Evolutionary conservation across 2,888 invertebrate species (phyloP), one percentile per base, ranked within the genome.

Genomic region (Achlya flavicornis): DNA sequence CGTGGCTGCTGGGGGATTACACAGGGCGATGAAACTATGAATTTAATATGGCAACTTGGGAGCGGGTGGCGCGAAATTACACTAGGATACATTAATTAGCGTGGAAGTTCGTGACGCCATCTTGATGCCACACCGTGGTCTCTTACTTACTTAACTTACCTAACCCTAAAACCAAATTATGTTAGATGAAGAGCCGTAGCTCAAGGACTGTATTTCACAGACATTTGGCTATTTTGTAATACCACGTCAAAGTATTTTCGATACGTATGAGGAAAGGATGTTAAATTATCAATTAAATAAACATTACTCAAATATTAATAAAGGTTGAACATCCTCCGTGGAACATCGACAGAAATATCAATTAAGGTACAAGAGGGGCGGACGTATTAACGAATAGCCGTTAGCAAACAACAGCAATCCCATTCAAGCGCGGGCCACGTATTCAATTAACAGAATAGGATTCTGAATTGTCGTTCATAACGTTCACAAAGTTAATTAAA

Each of bases 381-480:
- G 68, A 72, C 75, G 71, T 69, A 74, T 78, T 77, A 85, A 79
- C 77, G 79, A 80, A 81, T 75, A 78, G 79, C 77, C 73, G 66
- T 71, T 78, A 74, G 79, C 80, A 86, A 85, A 87, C 84, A 86
- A 84, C 74, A 69, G 69, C 71, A 74, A 69, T 71, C 71, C 78
- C 78, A 77, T 80, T 78, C 78, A 75, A 72, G 73, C 71, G 67
- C 76, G 78, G 75, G 77, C 84, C 85, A 85, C 86, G 85, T 83
- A 86, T 88, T 87, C 88, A 89, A 90, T 92, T 90, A 91, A 86
- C 88, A 78, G 78, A 86, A 89, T 86, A 87, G 83, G 84, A 85
- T 85, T 86, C 85, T 76, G 83, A 88, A 90, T 89, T 86, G 86
- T 80, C 84, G 80, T 85, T 85, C 86, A 87, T 86, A 89, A 81